Base-by-base conservation (phyloP, 1,140 invertebrate species). In the Platorchestia sp. region DNA sequence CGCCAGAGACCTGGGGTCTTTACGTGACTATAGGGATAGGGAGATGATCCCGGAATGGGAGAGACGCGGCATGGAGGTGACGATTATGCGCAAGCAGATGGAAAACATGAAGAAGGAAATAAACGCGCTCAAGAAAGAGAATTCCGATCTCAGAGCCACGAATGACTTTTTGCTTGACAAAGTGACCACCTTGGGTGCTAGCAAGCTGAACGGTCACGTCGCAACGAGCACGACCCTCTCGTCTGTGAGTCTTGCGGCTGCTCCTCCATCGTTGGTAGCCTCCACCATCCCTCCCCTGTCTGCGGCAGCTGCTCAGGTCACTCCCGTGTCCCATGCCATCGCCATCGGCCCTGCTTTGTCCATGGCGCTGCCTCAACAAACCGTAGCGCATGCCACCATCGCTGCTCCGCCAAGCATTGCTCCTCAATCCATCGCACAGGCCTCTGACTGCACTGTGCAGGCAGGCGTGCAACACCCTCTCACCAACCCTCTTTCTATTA, bases 91-190 rank as follows among this genome's bases (percentile, higher is more conserved):
- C 95, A 96, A 96, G 75, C 96, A 96, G 95, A 95, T 96, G 59
- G 96, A 96, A 43, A 75, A 95, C 41, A 41, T 96, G 87, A 96
- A 96, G 95, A 96, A 96, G 42, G 96, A 96, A 90, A 96, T 96
- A 42, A 40, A 95, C 22, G 91, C 87, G 1, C 95, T 96, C 41
- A 96, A 96, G 89, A 96, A 96, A 86, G 96, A 96, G 89, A 95
- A 95, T 86, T 96, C 96, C 36, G 96, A 96, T 87, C 91, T 96
- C 0, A 90, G 96, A 95, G 96, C 96, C 43, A 96, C 96, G n/a
- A 96, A 96, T 96, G 96, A 96, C 47, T 96, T 96, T 51, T 90
- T 96, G 22, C 86, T 96, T 19, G 96, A 96, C 95, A 96, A 96
- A 96, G 96, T 96, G n/a, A 95, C 95, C 75, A 59, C 43, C 86